Percentiles rank a stretch among this genome's conserved stretches.
These are phyloP conservation scores for Mycteria americana DNA, from an alignment of 2,797 vertebrate genomes.

Conservation along the genomic window DNA sequence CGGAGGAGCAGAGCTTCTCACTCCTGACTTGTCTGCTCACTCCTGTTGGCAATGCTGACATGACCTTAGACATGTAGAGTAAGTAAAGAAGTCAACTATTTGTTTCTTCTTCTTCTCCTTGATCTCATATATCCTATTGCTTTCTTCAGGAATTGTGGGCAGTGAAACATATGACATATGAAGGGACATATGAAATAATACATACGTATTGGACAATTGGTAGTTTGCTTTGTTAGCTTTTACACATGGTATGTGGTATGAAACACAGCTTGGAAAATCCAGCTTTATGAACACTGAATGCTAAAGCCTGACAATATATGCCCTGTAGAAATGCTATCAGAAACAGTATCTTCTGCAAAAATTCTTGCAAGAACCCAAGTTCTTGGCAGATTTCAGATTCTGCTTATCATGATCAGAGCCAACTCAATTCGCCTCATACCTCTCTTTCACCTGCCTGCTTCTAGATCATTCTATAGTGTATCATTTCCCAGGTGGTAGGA, in stretches of 20 bases:
- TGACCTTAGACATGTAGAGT: not conserved
- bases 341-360: not conserved
- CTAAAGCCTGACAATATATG: not conserved
- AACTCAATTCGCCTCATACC: not conserved
- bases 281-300: not conserved
- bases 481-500: not conserved
- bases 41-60: not conserved
- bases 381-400: not conserved
- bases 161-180: not conserved
- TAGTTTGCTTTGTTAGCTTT: not conserved
- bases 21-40: not conserved
- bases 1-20: not conserved
- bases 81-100: not conserved
- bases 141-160: not conserved
- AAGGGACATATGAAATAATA: not conserved
- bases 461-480: not conserved
- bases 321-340: not conserved
- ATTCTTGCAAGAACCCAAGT: not conserved
- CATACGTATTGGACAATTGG: rapidly evolving
- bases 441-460: not conserved
- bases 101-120: not conserved
- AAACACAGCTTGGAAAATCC: not conserved
- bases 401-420: not conserved
- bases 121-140: not conserved
- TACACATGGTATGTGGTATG: rapidly evolving